Evolutionary conservation across 2,888 invertebrate species (phyloP).

Genomic region (Philereme vetulata): DNA sequence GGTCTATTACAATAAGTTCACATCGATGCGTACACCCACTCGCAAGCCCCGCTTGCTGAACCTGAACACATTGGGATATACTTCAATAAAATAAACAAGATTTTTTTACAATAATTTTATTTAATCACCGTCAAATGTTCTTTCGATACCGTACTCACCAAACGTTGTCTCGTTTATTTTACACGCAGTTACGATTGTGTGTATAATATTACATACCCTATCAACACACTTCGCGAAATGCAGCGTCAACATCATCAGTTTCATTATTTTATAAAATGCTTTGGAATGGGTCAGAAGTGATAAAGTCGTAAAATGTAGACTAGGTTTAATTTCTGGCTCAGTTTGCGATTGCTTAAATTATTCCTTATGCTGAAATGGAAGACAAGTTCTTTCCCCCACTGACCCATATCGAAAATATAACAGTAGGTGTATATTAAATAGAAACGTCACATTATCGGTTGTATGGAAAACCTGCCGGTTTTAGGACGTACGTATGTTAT

Average conservation of each 20-base stretch:
- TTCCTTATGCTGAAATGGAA: too few relatives aligned
- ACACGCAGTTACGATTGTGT: conserved; percentile 28
- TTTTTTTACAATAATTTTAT: conserved; percentile 23
- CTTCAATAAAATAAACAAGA: conserved; percentile 25
- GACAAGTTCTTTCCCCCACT: too few relatives aligned
- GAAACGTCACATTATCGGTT: too few relatives aligned
- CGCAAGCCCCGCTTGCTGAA: neutral
- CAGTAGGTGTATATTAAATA: too few relatives aligned
- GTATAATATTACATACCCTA: conserved; percentile 16
- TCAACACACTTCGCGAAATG: conserved; percentile 20
- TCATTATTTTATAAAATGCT: neutral
- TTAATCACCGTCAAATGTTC: conserved; percentile 32
- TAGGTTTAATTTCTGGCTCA: too few relatives aligned
- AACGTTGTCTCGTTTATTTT: conserved; percentile 17
- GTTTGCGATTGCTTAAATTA: too few relatives aligned
- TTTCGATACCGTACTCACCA: conserved; percentile 33
- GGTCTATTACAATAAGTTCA: conserved; percentile 14
- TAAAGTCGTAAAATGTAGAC: too few relatives aligned
- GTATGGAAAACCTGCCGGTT: too few relatives aligned
- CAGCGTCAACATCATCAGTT: neutral
- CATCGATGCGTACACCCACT: neutral
- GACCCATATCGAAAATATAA: too few relatives aligned
- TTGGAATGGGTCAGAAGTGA: too few relatives aligned
- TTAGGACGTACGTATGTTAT: too few relatives aligned
- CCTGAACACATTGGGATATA: conserved; percentile 18